These are phyloP conservation scores for Stegodyphus mimosarum DNA, from an alignment of 1,140 invertebrate species.

Conservation along the genomic window DNA sequence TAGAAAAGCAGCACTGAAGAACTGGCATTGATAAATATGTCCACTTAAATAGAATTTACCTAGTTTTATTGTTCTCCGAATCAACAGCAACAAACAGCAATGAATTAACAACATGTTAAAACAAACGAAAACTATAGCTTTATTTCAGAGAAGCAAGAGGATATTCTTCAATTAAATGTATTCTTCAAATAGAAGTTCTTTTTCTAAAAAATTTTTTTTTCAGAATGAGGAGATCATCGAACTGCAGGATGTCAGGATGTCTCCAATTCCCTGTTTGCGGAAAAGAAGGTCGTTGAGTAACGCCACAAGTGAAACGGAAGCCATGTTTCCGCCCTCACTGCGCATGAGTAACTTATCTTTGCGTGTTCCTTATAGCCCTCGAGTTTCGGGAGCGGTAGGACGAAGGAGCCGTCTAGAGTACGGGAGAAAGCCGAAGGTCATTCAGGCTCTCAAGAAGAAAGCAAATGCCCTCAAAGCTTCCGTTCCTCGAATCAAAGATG, in stretches of 20 bases:
- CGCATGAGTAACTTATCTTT: slow-evolving; percentile 63
- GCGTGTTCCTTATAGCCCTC: slow-evolving; percentile 26
- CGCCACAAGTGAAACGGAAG: slow-evolving; percentile 54
- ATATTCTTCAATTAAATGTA: no score
- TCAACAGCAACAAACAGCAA: no score
- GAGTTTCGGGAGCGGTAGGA: slow-evolving; percentile 14
- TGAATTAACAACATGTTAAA: no score
- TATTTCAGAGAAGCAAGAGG: no score
- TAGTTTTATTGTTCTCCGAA: no score
- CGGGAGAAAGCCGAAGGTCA: slow-evolving; percentile 75
- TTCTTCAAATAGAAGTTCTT: not conserved
- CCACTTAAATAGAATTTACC: no score
- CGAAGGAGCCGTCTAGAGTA: slow-evolving; percentile 30
- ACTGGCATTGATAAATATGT: no score
- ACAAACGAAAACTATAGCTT: no score
- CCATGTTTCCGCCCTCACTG: slow-evolving; percentile 64
- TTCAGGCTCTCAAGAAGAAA: slow-evolving; percentile 77
- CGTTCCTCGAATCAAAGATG: slow-evolving; percentile 94
- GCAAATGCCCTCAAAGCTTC: slow-evolving; percentile 65
- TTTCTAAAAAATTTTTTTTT: slow-evolving; percentile 13
- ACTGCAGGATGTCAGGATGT: slow-evolving; percentile 83
- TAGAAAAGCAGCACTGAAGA: no score
- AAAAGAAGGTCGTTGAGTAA: slow-evolving; percentile 69
- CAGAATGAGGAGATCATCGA: slow-evolving; percentile 78
- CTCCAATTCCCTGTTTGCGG: slow-evolving; percentile 84